Conservation (phyloP, 2,888 invertebrate genomes). For the Melangyna quadrimaculata region DNA sequence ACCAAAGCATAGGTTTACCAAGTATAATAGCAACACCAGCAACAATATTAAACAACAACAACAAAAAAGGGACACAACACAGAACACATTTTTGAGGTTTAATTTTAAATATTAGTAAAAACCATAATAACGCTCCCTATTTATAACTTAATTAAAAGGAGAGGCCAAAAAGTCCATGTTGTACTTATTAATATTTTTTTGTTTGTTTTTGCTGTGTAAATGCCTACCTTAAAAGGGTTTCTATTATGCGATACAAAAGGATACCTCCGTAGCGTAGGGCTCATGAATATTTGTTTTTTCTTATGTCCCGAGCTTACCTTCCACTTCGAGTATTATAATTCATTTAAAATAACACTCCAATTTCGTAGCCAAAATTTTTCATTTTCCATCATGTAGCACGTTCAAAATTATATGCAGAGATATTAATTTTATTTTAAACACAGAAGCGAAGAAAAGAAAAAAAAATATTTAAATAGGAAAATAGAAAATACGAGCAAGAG, state of each 20-base stretch:
- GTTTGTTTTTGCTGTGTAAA: background rate
- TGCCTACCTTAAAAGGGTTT: slow-evolving; percentile 25
- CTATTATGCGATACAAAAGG: background rate
- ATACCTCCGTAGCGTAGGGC: background rate
- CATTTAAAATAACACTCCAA: slow-evolving; percentile 22
- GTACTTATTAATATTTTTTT: background rate
- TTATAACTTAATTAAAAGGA: slow-evolving; percentile 26
- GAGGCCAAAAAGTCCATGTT: slow-evolving; percentile 15
- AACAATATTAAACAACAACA: background rate
- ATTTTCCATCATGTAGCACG: background rate
- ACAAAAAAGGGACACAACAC: slow-evolving; percentile 19
- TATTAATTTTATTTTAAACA: slow-evolving; percentile 34
- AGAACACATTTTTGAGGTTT: slow-evolving; percentile 23
- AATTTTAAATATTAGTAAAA: background rate
- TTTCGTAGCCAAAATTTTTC: background rate
- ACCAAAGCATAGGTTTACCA: background rate
- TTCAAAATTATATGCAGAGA: background rate
- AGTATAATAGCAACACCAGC: background rate
- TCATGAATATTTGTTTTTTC: slow-evolving; percentile 14
- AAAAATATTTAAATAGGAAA: background rate
- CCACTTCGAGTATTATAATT: background rate
- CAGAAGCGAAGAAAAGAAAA: background rate
- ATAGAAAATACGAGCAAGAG: slow-evolving; percentile 9
- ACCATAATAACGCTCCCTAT: slow-evolving; percentile 2
- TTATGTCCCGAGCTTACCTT: background rate